Percentiles rank a stretch among this genome's conserved stretches.
Conservation (phyloP, 1,140 invertebrate genomes). For the Rhopalosiphum maidis region DNA sequence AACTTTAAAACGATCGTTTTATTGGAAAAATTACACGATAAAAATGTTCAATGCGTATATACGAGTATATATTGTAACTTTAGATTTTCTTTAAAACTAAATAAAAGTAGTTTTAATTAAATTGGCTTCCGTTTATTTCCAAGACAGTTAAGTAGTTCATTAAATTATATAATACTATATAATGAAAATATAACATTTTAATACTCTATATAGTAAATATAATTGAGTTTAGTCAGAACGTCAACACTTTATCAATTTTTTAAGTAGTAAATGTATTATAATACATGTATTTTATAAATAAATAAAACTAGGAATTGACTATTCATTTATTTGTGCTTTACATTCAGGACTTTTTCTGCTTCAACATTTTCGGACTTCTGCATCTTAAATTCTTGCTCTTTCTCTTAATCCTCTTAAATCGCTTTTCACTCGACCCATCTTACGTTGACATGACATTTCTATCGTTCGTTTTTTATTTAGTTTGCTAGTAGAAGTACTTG, state of each 20-base stretch:
- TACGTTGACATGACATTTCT: background rate
- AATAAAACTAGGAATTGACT: background rate
- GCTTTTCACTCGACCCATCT: background rate
- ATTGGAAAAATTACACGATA: background rate
- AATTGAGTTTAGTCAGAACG: background rate
- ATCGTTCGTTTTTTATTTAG: background rate
- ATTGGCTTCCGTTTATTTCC: background rate
- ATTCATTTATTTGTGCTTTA: background rate
- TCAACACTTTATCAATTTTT: too few species aligned
- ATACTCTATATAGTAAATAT: too few species aligned
- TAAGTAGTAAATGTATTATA: too few species aligned
- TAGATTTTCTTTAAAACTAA: background rate
- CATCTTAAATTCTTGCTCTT: background rate
- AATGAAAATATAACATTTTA: too few species aligned
- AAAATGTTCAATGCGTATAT: background rate
- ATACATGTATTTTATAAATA: background rate
- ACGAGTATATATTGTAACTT: background rate
- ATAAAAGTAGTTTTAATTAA: background rate
- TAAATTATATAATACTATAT: too few species aligned
- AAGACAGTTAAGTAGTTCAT: background rate
- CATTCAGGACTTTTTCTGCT: background rate
- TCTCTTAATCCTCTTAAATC: background rate
- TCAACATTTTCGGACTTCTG: background rate
- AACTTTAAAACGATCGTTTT: conserved; percentile 1
- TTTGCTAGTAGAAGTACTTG: background rate